phyloP scores from a whole-genome alignment of 2,797 vertebrate genomes.

The Ctenochaetus hawaiiensis region DNA sequence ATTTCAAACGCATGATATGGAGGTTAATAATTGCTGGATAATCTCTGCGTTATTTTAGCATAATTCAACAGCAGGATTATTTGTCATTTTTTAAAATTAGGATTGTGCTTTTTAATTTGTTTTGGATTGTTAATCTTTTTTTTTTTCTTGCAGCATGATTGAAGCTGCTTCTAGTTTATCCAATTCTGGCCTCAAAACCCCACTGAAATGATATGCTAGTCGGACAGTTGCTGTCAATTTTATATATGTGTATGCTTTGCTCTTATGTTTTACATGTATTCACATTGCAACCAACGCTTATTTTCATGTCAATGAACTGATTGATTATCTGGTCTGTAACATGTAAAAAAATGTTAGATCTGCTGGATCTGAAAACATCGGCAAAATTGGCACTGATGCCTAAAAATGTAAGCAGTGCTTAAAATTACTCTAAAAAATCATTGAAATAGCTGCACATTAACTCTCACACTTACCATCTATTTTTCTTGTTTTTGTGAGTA shows the following conservation, averaged over 20 bases:
- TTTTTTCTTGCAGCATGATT: slow-evolving; percentile 27
- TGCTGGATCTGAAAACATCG: too few species aligned
- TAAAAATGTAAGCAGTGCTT: neutral
- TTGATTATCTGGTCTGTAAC: neutral
- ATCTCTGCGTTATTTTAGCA: slow-evolving; percentile 67
- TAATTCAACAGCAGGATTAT: slow-evolving; percentile 68
- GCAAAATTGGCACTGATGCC: neutral
- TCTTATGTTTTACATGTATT: neutral
- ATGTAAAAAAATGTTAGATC: too few species aligned
- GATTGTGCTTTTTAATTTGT: slow-evolving; percentile 66
- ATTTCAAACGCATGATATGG: slow-evolving; percentile 76
- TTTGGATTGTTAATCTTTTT: slow-evolving; percentile 53
- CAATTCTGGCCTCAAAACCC: slow-evolving; percentile 27
- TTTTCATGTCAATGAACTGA: neutral
- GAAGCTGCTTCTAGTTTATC: slow-evolving; percentile 31
- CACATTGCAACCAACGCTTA: neutral
- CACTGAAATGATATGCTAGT: neutral
- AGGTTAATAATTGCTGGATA: slow-evolving; percentile 73
- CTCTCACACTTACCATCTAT: neutral
- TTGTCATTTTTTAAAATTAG: slow-evolving; percentile 64
- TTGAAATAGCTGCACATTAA: neutral
- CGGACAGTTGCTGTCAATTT: too few species aligned
- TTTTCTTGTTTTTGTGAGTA: neutral
- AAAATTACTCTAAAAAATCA: neutral
- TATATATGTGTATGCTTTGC: neutral